phyloP scores from a whole-genome alignment of 2,797 vertebrate genomes.

The Xenentodon cancila region DNA sequence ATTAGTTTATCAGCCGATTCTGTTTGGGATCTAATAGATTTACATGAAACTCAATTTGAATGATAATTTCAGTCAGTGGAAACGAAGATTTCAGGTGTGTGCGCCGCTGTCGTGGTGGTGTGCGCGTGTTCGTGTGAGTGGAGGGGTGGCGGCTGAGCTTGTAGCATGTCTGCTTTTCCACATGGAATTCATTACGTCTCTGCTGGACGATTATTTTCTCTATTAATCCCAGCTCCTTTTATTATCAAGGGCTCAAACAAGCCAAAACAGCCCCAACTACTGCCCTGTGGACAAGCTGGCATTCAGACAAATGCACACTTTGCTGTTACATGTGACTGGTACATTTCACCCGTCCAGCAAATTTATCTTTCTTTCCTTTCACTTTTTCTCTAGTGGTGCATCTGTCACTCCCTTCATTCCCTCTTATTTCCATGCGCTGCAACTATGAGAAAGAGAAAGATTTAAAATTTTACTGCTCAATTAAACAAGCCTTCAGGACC shows the following conservation, averaged over 20 bases:
- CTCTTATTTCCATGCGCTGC: not conserved
- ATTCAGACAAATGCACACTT: constrained; percentile 30
- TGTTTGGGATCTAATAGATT: constrained; percentile 15
- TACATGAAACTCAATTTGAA: constrained; percentile 3
- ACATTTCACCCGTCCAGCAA: constrained; percentile 8
- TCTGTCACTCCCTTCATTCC: constrained; percentile 9
- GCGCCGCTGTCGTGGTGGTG: constrained; percentile 5
- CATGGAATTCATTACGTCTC: constrained; percentile 79
- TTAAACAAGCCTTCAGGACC: constrained; percentile 17
- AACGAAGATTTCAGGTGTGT: constrained; percentile 34
- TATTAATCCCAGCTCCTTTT: constrained; percentile 77
- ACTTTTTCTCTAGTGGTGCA: not conserved
- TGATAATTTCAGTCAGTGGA: constrained; percentile 18
- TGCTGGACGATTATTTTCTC: constrained; percentile 81
- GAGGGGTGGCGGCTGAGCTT: constrained; percentile 9
- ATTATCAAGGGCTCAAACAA: constrained; percentile 76
- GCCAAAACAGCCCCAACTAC: constrained; percentile 69
- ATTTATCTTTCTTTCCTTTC: constrained; percentile 11
- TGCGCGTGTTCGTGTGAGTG: constrained; percentile 27
- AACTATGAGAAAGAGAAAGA: constrained; percentile 5
- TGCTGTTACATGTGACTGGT: constrained; percentile 16
- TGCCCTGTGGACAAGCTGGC: constrained; percentile 48
- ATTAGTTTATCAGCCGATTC: constrained; percentile 1
- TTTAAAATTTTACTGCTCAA: constrained; percentile 19
- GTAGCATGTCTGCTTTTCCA: constrained; percentile 64